Percentiles rank a stretch among this genome's conserved stretches.
phyloP scores from a whole-genome alignment of 2,113 vertebrate genomes.

The Clarias gariepinus region DNA sequence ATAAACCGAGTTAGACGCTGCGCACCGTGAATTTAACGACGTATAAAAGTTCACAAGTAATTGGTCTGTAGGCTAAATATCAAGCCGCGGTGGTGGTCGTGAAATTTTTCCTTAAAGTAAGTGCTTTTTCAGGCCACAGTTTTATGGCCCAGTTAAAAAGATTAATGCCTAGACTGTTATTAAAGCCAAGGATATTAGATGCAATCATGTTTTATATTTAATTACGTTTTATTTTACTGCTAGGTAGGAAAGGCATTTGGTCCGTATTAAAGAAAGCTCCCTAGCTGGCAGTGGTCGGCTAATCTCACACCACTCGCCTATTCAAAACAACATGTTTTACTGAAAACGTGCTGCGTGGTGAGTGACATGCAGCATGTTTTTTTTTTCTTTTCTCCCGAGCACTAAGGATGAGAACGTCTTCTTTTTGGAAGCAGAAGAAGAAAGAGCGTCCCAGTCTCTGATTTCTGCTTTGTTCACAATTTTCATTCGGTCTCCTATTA shows the following conservation, averaged over 20 bases:
- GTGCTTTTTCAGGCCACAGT: constrained; percentile 11
- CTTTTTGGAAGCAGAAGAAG: background rate
- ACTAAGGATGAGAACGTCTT: background rate
- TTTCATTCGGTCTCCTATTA: background rate
- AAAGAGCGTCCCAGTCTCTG: background rate
- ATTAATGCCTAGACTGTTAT: constrained; percentile 60
- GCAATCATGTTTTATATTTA: constrained; percentile 48
- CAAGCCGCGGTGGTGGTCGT: background rate
- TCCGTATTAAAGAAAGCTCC: constrained; percentile 43
- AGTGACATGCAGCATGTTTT: constrained; percentile 38
- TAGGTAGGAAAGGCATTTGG: constrained; percentile 55
- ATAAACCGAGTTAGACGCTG: background rate
- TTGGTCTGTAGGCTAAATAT: background rate
- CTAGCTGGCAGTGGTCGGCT: constrained; percentile 30
- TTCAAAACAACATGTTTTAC: background rate
- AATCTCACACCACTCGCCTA: constrained; percentile 48
- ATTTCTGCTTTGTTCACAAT: background rate
- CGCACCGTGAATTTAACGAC: constrained; percentile 2
- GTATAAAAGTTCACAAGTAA: background rate
- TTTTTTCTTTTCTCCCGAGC: background rate
- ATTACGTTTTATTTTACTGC: constrained; percentile 50
- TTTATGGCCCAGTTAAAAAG: constrained; percentile 56
- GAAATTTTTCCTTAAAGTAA: constrained; percentile 11
- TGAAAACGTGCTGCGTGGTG: constrained; percentile 41
- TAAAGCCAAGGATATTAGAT: constrained; percentile 38